Evolutionary conservation across 2,113 vertebrate species (phyloP).

Genomic region (Sander lucioperca): DNA sequence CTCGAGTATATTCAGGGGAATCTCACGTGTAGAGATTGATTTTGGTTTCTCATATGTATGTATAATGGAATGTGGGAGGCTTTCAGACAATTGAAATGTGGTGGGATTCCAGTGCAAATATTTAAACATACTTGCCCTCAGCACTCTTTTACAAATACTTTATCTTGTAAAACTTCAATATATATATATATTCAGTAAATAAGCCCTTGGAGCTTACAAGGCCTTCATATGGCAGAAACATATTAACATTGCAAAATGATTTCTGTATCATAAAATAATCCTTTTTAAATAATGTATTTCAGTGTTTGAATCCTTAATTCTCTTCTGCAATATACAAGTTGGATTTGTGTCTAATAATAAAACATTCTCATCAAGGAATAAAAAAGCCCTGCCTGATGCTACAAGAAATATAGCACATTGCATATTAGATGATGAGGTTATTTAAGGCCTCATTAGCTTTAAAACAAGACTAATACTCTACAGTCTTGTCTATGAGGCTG

Average conservation of each 20-base stretch:
- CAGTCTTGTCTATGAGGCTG: not conserved
- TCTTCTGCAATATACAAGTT: constrained; percentile 1
- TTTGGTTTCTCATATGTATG: constrained; percentile 5
- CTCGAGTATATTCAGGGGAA: not conserved
- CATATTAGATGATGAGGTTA: constrained; percentile 9
- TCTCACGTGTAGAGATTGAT: not conserved
- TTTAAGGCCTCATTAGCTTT: constrained; percentile 2
- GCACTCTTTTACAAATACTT: not conserved
- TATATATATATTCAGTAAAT: not conserved
- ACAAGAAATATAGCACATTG: constrained; percentile 2
- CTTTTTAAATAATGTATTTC: constrained; percentile 17
- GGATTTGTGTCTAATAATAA: constrained; percentile 18
- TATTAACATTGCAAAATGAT: constrained; percentile 10
- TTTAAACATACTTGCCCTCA: not conserved
- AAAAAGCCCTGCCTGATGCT: not conserved
- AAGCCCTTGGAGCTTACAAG: not conserved
- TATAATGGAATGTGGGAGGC: not conserved
- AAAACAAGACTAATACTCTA: not conserved
- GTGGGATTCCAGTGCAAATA: not conserved
- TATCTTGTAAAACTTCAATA: not conserved
- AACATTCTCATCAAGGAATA: not conserved
- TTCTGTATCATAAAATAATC: constrained; percentile 22
- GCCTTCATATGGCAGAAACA: not conserved
- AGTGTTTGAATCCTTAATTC: constrained; percentile 6
- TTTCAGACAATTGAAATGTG: constrained; percentile 3